These are phyloP conservation scores for Arge pagana DNA, from an alignment of 2,888 invertebrate species.

Conservation along the genomic window DNA sequence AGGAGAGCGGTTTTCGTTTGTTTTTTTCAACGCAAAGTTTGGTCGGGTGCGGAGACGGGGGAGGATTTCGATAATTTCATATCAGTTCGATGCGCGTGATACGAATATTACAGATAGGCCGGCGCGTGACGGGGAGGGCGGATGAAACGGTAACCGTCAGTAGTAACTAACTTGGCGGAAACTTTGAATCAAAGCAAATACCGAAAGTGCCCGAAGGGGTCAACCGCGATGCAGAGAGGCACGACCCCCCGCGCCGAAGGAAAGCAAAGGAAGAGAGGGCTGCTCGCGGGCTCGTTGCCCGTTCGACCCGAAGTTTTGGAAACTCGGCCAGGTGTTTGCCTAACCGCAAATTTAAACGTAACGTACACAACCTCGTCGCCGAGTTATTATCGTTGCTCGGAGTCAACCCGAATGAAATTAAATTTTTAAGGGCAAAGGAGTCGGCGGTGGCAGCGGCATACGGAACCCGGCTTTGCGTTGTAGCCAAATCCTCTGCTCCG, in stretches of 20 bases:
- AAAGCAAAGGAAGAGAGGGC: too few species aligned
- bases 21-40: too few species aligned
- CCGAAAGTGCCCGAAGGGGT: constrained; percentile 52
- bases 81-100: too few species aligned
- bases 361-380: constrained; percentile 12
- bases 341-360: constrained; percentile 17
- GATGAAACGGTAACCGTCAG: constrained; percentile 10
- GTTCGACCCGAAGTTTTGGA: constrained; percentile 6
- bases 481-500: too few species aligned
- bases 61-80: too few species aligned
- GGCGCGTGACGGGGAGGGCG: too few species aligned
- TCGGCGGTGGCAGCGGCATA: too few species aligned
- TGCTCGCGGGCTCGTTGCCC: constrained; percentile 20
- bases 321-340: constrained; percentile 15
- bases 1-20: too few species aligned
- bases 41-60: too few species aligned
- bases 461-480: too few species aligned
- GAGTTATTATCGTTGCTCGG: constrained; percentile 5
- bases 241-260: background rate
- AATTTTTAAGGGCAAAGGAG: background rate
- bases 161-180: constrained; percentile 55
- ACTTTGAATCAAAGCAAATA: constrained; percentile 58
- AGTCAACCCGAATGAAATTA: constrained; percentile 2
- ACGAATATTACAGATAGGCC: too few species aligned
- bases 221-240: constrained; percentile 31